These are phyloP conservation scores for Ailuropoda melanoleuca DNA, from an alignment of 2,113 vertebrate species.

Conservation along the genomic window DNA sequence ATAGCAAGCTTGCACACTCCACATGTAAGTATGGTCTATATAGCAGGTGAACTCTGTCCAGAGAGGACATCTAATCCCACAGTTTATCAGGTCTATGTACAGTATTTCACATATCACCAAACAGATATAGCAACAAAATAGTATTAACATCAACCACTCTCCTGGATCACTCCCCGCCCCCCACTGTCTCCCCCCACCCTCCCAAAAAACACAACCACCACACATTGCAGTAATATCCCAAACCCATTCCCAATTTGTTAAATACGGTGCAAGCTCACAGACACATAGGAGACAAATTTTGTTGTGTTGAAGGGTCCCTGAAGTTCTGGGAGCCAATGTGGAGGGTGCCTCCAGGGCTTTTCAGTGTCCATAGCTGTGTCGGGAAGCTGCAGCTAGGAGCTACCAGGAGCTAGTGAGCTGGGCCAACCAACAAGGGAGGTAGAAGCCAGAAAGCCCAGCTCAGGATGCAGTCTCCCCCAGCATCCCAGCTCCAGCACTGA, in stretches of 20 bases:
- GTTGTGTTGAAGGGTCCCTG: slow-evolving; percentile 52
- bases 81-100: slow-evolving; percentile 51
- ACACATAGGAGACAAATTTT: slow-evolving; percentile 48
- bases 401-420: slow-evolving; percentile 10
- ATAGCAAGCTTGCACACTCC: background rate
- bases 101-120: slow-evolving; percentile 63
- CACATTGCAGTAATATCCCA: background rate
- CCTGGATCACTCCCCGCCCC: background rate
- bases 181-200: background rate
- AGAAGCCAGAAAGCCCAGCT: slow-evolving; percentile 31
- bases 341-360: background rate
- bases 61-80: slow-evolving; percentile 62
- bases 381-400: background rate
- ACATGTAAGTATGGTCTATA: background rate
- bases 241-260: slow-evolving; percentile 63
- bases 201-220: background rate
- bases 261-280: slow-evolving; percentile 17
- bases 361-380: background rate
- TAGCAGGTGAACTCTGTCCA: background rate
- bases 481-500: background rate
- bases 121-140: slow-evolving; percentile 63
- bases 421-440: background rate
- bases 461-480: background rate
- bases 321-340: slow-evolving; percentile 22
- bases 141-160: slow-evolving; percentile 56